Evolutionary conservation across 2,797 vertebrate genomes (phyloP).

Genomic region (Momotus momota): DNA sequence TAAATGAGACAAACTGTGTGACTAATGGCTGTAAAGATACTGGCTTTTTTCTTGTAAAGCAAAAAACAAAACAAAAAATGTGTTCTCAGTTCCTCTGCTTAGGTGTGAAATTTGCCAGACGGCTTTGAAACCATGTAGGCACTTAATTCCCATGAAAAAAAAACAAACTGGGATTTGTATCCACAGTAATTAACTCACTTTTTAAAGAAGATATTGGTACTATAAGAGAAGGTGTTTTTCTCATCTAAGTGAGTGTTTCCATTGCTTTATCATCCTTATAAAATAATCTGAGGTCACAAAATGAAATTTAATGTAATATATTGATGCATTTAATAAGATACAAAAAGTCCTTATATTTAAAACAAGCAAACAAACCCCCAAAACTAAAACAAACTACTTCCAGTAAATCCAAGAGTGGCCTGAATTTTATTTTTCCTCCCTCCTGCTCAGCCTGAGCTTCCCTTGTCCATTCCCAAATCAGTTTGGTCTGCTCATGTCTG

Average conservation of each 20-base stretch:
- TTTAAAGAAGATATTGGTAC: not conserved
- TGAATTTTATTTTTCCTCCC: not conserved
- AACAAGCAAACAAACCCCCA: not conserved
- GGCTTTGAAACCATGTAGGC: not conserved
- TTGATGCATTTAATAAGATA: not conserved
- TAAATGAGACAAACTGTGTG: not conserved
- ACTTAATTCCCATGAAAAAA: not conserved
- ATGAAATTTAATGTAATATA: not conserved
- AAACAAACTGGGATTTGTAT: not conserved
- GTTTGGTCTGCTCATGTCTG: too few relatives aligned
- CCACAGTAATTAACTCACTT: not conserved
- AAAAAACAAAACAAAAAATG: not conserved
- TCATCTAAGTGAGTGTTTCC: not conserved
- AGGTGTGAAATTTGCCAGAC: constrained; percentile 34
- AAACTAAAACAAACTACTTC: not conserved
- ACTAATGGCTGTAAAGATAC: not conserved
- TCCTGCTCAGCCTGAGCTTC: not conserved
- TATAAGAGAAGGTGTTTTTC: not conserved
- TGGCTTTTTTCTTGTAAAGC: not conserved
- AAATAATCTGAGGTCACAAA: not conserved
- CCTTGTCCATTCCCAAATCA: too few relatives aligned
- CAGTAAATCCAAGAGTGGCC: not conserved
- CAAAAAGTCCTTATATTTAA: not conserved
- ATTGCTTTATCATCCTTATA: not conserved
- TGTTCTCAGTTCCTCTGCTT: not conserved